phyloP scores from a whole-genome alignment of 1,140 invertebrate genomes.

The Amyelois transitella region DNA sequence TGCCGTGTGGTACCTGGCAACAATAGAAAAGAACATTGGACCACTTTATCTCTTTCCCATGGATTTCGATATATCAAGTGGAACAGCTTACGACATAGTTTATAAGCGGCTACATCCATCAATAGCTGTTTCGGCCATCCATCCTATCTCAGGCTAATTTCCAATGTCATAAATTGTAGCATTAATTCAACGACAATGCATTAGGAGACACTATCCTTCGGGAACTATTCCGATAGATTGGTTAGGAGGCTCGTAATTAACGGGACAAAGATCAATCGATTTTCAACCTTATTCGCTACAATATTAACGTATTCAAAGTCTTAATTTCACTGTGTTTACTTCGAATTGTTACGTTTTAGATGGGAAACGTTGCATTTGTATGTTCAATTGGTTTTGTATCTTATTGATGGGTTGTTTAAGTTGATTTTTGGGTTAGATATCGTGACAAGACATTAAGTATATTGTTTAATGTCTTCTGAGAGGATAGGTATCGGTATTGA shows the following conservation, averaged over 20 bases:
- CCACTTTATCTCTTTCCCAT: too few relatives aligned
- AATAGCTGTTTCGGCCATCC: neutral
- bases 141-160: slow-evolving; percentile 38
- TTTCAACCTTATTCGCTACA: neutral
- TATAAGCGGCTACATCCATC: neutral
- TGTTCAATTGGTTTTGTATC: slow-evolving; percentile 41
- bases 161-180: slow-evolving; percentile 65
- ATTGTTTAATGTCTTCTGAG: slow-evolving; percentile 60
- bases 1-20: too few relatives aligned
- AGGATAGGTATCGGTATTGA: slow-evolving; percentile 35
- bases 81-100: neutral
- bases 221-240: slow-evolving; percentile 60
- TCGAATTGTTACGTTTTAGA: neutral
- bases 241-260: slow-evolving; percentile 27
- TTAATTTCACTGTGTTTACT: neutral
- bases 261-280: slow-evolving; percentile 15
- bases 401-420: slow-evolving; percentile 26
- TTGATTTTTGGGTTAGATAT: slow-evolving; percentile 17
- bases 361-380: neutral
- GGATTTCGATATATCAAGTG: neutral
- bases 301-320: too few relatives aligned
- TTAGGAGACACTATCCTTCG: slow-evolving; percentile 57
- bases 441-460: slow-evolving; percentile 46
- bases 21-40: too few relatives aligned
- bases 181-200: slow-evolving; percentile 70